Base-by-base conservation (phyloP, 1,140 invertebrate species). In the Pseudomyrmex pallidus region DNA sequence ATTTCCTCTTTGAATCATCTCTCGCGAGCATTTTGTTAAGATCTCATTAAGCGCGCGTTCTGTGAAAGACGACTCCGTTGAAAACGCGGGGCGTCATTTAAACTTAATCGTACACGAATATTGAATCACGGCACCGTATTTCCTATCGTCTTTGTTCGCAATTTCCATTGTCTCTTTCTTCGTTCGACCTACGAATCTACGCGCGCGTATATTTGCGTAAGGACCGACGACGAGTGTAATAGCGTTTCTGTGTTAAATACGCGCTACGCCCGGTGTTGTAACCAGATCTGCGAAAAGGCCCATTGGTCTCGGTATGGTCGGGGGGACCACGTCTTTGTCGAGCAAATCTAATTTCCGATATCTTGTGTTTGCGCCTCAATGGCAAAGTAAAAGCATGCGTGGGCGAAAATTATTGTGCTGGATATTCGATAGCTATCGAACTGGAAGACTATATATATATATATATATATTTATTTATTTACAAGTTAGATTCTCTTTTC, bases 121-220 rank as follows among this genome's bases (percentile, higher is more conserved):
- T 70, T 74, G 63, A 61, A 66, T 74, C 61, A 57, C 35, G 57
- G 62, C 76, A 64, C 62, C 74, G 87, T 57, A 73, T 89, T 89
- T 87, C 82, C 87, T 83, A 82, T 89, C 73, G 85, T 64, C 68
- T 89, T 89, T 89, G 88, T 89, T 80, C 80, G 13, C 48, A 17
- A 46, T 66, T 82, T 67, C 84, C 67, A 86, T 87, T 83, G 72
- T 85, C 59, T 85, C 66, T 68, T 68, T 76, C 62, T 83, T 76
- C 72, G 57, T 35, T 2, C 54, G 10, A 22, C 59, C 59, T 17
- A 67, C 74, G 87, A 88, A 84, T 88, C 86, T 84, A 66, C 74
- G 62, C 78, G 85, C 57, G 46, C 20, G 20, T 22, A 22, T 82
- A 85, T 82, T 88, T 80, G 86, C 68, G 57, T 82, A 86, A 72